phyloP scores from a whole-genome alignment of 2,888 invertebrate genomes.

The Scrobipalpa costella region DNA sequence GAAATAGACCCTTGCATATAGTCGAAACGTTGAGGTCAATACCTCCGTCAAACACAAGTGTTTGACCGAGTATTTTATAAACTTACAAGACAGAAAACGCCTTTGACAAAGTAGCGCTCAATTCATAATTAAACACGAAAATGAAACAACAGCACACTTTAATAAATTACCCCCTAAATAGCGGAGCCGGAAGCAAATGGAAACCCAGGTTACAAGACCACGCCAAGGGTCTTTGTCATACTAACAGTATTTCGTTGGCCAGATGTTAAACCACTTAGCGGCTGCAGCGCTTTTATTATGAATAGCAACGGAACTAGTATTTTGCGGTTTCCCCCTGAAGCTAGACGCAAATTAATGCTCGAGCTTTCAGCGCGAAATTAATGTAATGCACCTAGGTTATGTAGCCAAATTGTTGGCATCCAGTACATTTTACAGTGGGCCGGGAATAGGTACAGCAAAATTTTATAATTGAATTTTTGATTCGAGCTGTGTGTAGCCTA shows the following conservation, averaged over 20 bases:
- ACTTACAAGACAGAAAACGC: too few species aligned
- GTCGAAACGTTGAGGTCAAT: too few species aligned
- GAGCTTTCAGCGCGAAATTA: slow-evolving; percentile 78
- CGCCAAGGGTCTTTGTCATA: slow-evolving; percentile 58
- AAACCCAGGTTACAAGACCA: not conserved
- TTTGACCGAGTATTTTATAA: too few species aligned
- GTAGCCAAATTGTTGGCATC: slow-evolving; percentile 73
- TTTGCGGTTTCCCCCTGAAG: slow-evolving; percentile 75
- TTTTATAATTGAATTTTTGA: slow-evolving; percentile 72
- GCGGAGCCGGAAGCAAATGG: slow-evolving; percentile 5
- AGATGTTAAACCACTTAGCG: slow-evolving; percentile 78
- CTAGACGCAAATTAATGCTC: slow-evolving; percentile 78
- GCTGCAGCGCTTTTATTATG: slow-evolving; percentile 77
- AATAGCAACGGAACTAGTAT: slow-evolving; percentile 79
- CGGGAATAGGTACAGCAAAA: slow-evolving; percentile 44
- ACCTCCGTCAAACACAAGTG: too few species aligned
- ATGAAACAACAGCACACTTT: not conserved
- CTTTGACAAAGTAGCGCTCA: not conserved
- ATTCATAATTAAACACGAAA: slow-evolving; percentile 13
- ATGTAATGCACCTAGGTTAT: slow-evolving; percentile 78
- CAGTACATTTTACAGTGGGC: slow-evolving; percentile 62
- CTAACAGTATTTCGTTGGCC: slow-evolving; percentile 71
- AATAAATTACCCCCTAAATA: not conserved
- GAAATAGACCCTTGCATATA: too few species aligned
- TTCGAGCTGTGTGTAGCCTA: slow-evolving; percentile 39